These are phyloP conservation scores for Lamellibrachia satsuma DNA, from an alignment of 2,888 invertebrate species.

Conservation along the genomic window DNA sequence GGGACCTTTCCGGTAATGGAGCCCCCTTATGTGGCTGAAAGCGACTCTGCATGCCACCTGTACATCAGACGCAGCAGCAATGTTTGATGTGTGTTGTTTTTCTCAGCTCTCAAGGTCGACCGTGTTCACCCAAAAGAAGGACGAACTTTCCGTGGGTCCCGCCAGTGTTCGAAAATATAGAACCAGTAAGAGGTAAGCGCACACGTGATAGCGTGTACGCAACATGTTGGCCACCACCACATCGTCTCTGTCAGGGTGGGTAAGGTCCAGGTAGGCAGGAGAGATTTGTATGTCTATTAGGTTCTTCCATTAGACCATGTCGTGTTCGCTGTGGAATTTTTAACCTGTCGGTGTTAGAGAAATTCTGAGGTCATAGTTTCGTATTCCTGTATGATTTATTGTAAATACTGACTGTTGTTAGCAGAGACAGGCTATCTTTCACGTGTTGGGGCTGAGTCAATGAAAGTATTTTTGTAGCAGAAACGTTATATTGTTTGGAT, in stretches of 20 bases:
- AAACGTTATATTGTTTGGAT: not conserved
- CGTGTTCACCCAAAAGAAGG: conserved; percentile 26
- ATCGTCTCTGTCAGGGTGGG: not conserved
- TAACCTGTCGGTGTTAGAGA: not conserved
- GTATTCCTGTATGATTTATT: not conserved
- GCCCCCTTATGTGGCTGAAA: not conserved
- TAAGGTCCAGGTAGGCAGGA: not conserved
- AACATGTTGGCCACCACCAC: not conserved
- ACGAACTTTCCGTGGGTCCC: not conserved
- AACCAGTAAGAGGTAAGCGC: conserved; percentile 32
- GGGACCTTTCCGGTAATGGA: not conserved
- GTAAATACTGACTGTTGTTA: not conserved
- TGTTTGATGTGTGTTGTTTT: conserved; percentile 11
- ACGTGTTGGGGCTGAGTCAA: not conserved
- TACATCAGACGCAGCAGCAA: not conserved
- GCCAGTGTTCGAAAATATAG: conserved; percentile 22
- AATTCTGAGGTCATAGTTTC: not conserved
- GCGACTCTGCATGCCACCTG: not conserved
- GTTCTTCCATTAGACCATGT: not conserved
- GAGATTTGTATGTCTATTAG: not conserved
- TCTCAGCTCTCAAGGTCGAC: conserved; percentile 29
- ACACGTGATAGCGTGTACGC: conserved; percentile 14
- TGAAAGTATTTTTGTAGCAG: not conserved
- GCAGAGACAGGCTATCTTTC: not conserved
- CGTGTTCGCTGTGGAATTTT: too few species aligned